Base-by-base conservation (phyloP, 2,888 invertebrate genomes). In the Plebejus anna region DNA sequence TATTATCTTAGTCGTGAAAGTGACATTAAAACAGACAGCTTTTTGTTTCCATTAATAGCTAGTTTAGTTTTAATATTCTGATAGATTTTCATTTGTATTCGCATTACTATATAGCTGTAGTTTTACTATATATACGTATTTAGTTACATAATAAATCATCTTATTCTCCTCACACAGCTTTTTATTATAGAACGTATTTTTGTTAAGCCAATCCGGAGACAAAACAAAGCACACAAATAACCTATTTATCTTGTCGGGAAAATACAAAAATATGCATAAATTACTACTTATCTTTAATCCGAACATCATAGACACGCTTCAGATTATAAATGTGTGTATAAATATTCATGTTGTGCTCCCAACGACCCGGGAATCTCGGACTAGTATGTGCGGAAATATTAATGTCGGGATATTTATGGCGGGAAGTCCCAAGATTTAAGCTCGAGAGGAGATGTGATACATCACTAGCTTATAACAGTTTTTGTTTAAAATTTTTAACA, bases 321-420 rank as follows among this genome's bases (percentile, higher is more conserved):
- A 55, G 55, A 73, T 73, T 51, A 73, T 51, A 73, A 73, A 73
- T 73, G 28, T 73, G 47, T 28, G 22, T 55, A 73, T 73, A 73
- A 73, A 73, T 73, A 73, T 73, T 73, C 73, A 73, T 55, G 51
- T 73, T 28, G 55, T 73, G 72, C 72, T 55, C 72, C 72, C 42
- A 1, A 42, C 22, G 28, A 55, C 6, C 13, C 73, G 28, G 51
- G 55, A 51, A 22, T 61, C 61, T 66, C 66, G 66, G 66, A 32
- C 61, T 61, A 72, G 73, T 51, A 51, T 72, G 47, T 51, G 73
- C 55, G 73, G 73, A 73, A 51, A 55, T 73, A 73, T 73, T 73
- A 73, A 73, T 73, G 73, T 51, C 55, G 51, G 55, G 28, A 73
- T 55, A 73, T 73, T 73, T 73, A 73, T 32, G 73, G 16, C 73